Conservation (phyloP, 2,113 vertebrate species). For the Nicator chloris region DNA sequence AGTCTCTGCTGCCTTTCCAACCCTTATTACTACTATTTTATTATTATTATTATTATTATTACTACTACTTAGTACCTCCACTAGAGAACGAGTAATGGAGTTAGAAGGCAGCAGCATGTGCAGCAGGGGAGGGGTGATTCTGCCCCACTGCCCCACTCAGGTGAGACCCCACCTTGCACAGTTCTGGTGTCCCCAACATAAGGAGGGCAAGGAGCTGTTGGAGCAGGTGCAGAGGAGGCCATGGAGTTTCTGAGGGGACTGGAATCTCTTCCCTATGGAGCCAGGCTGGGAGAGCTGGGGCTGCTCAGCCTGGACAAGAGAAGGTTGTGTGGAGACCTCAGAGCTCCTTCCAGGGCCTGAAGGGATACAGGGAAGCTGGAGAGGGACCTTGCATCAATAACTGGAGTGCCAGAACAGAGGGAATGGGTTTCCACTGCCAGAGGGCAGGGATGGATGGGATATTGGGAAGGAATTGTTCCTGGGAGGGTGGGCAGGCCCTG, state of each 20-base stretch:
- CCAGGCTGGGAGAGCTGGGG: background rate
- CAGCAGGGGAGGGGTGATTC: background rate
- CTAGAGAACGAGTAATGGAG: background rate
- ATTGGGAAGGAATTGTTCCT: background rate
- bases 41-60: background rate
- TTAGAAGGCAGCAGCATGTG: background rate
- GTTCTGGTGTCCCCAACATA: background rate
- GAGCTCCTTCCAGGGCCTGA: background rate
- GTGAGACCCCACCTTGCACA: background rate
- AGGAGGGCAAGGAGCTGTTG: background rate
- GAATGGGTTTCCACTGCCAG: fast-evolving
- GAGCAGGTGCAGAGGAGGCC: background rate
- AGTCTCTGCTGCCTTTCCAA: background rate
- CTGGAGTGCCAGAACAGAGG: fast-evolving
- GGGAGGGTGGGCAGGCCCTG: background rate
- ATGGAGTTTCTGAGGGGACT: background rate
- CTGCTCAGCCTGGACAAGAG: background rate
- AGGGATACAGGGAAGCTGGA: background rate
- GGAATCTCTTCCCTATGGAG: background rate
- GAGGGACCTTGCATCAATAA: background rate
- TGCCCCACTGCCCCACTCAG: background rate
- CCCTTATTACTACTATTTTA: background rate
- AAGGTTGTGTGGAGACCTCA: background rate
- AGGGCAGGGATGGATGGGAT: fast-evolving
- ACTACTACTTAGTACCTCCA: background rate